phyloP scores from a whole-genome alignment of 2,113 vertebrate genomes.

The Tor tambroides region DNA sequence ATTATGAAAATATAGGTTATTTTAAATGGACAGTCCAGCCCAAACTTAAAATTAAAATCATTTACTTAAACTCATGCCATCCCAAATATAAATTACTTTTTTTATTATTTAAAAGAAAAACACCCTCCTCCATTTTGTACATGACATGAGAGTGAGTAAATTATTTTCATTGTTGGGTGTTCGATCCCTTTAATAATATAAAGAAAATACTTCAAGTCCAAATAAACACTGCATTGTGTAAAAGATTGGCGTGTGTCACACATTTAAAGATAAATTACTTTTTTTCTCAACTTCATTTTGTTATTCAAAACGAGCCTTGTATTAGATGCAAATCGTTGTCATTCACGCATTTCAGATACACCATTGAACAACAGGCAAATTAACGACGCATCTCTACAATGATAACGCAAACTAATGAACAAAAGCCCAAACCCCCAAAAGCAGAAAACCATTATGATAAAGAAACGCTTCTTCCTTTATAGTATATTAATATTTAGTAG shows the following conservation, averaged over 20 bases:
- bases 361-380: background rate
- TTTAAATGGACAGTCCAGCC: background rate
- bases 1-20: background rate
- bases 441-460: background rate
- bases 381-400: background rate
- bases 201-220: background rate
- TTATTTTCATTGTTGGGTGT: background rate
- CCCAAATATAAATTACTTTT: background rate
- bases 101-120: background rate
- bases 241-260: background rate
- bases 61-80: background rate
- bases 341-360: background rate
- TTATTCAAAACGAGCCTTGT: background rate
- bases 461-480: background rate
- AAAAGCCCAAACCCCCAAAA: background rate
- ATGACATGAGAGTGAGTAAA: background rate
- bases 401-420: background rate
- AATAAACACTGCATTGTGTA: slow-evolving; percentile 2
- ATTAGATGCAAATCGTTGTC: slow-evolving; percentile 4
- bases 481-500: background rate
- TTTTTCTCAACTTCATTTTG: background rate
- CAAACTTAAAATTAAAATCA: background rate
- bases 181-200: background rate
- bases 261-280: background rate
- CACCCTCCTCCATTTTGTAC: background rate